Conservation (phyloP, 2,888 invertebrate species). For the Stenchaetothrips biformis region DNA sequence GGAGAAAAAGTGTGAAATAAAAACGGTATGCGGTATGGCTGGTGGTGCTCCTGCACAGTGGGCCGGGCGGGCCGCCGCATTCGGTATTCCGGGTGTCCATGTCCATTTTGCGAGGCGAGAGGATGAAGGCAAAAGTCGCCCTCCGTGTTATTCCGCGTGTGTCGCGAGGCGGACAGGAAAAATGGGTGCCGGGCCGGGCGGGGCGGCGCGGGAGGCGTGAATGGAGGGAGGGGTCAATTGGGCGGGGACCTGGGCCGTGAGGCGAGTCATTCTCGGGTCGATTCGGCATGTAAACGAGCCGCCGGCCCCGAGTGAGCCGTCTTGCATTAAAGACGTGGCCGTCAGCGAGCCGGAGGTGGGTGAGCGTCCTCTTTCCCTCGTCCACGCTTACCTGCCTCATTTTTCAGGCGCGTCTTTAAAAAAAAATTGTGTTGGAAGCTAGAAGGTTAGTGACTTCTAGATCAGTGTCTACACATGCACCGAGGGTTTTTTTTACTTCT, state of each 20-base stretch:
- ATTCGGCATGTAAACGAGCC: neutral
- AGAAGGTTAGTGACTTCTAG: too few relatives aligned
- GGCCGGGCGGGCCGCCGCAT: neutral
- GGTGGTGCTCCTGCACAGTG: too few relatives aligned
- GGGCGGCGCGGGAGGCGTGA: neutral
- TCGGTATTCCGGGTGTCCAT: conserved; percentile 5
- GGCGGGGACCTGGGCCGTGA: neutral
- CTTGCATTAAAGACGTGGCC: neutral
- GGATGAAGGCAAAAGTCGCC: too few relatives aligned
- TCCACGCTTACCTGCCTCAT: too few relatives aligned
- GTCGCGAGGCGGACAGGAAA: neutral
- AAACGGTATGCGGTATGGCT: too few relatives aligned
- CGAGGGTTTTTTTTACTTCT: too few relatives aligned
- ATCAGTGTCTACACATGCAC: too few relatives aligned
- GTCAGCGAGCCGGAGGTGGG: too few relatives aligned
- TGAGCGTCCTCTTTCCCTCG: too few relatives aligned
- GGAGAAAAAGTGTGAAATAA: neutral
- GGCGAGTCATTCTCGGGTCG: neutral
- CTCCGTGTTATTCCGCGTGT: too few relatives aligned
- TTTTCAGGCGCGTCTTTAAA: too few relatives aligned
- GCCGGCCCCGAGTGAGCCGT: neutral
- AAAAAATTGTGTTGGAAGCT: too few relatives aligned
- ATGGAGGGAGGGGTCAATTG: conserved; percentile 21
- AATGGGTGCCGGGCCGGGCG: neutral
- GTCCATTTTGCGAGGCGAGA: neutral